phyloP scores from a whole-genome alignment of 2,797 vertebrate species.

The Rhabdomys pumilio region DNA sequence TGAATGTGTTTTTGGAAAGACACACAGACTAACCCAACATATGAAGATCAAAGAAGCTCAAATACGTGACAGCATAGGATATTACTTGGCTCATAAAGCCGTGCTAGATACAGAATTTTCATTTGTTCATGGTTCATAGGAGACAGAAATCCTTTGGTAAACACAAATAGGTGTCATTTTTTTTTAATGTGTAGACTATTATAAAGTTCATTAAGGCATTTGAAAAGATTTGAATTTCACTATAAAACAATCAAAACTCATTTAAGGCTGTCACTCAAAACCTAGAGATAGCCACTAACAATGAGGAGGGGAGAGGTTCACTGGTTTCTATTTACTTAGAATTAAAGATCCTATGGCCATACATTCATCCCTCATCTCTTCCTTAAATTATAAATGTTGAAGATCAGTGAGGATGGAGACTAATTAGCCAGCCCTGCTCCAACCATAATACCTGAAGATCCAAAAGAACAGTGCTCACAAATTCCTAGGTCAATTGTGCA shows the following conservation, averaged over 20 bases:
- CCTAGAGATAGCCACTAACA: neutral
- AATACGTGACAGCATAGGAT: rapidly evolving
- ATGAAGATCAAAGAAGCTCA: neutral
- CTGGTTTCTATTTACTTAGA: neutral
- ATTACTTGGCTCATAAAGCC: neutral
- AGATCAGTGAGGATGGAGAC: neutral
- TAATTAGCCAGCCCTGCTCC: neutral
- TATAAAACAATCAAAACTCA: neutral
- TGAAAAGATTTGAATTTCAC: neutral
- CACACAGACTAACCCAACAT: neutral
- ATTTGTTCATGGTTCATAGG: neutral
- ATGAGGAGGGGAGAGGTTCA: neutral
- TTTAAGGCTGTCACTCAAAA: neutral
- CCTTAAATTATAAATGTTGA: neutral
- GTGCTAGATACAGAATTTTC: neutral
- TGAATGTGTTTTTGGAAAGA: neutral
- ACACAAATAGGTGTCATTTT: neutral
- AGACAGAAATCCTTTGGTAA: neutral
- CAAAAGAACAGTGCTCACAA: neutral
- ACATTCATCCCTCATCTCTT: neutral
- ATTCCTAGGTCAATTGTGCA: neutral
- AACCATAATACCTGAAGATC: neutral
- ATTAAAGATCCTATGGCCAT: neutral
- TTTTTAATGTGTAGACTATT: neutral
- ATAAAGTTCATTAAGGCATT: neutral